These are phyloP conservation scores for Scarus forsteni DNA, from an alignment of 2,797 vertebrate genomes.

Conservation along the genomic window DNA sequence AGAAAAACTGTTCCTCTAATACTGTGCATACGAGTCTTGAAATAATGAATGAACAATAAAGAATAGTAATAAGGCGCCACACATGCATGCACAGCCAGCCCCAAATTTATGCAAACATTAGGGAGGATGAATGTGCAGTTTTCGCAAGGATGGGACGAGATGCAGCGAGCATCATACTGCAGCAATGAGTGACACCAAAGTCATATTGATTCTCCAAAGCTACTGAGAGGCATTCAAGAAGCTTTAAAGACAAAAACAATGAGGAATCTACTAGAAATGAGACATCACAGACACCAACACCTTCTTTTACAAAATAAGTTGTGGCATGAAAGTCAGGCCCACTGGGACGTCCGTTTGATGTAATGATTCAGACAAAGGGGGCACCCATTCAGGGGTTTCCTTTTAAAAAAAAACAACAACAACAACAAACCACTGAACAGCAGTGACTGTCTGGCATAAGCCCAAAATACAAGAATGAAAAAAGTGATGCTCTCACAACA, in stretches of 20 bases:
- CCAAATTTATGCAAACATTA: background rate
- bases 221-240: background rate
- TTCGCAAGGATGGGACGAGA: background rate
- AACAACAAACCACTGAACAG: background rate
- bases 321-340: background rate
- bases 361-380: background rate
- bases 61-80: background rate
- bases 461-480: background rate
- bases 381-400: background rate
- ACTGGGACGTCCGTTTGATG: background rate
- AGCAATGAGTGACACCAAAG: background rate
- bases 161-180: background rate
- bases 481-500: background rate
- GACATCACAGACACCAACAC: background rate
- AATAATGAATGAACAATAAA: too few species aligned
- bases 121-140: background rate
- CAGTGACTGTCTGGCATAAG: background rate
- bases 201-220: background rate
- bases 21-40: too few species aligned
- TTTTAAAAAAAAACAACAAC: background rate
- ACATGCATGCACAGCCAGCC: background rate
- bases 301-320: background rate
- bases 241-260: background rate
- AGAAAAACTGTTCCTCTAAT: too few species aligned
- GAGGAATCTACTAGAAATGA: background rate